Base-by-base conservation (phyloP, 2,888 invertebrate species). In the Conus canariensis region DNA sequence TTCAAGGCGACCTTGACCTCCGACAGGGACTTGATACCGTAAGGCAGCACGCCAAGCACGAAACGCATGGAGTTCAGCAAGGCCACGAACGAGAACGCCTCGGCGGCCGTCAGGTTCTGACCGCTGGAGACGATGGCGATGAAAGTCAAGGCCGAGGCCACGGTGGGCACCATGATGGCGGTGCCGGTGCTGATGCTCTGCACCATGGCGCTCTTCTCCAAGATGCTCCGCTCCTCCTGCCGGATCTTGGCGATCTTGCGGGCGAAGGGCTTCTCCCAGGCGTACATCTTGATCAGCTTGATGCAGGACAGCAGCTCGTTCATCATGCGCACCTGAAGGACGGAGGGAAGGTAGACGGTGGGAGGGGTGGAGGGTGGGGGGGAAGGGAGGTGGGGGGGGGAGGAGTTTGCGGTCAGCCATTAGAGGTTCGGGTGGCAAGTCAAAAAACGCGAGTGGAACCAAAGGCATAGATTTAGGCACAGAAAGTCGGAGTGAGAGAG, bases 261-360 rank as follows among this genome's bases (percentile, higher is more conserved):
- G 85, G 97, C 96, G 94, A 97, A 97, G 90, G 97, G 96, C 92
- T 97, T 96, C 94, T 97, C 97, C 97, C 97, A 97, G 0, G 97
- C 97, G 95, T 97, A 97, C 96, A 97, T 97, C 95, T 97, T 97
- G 90, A 97, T 97, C 58, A 97, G 95, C 94, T 97, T 97, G 83
- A 97, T 97, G 93, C 96, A 97, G 60, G 97, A 96, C 22, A 97
- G 95, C 22, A 97, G 96, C 94, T 97, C 97, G 88, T 97, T 97
- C 95, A 97, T 97, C 91, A 97, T 95, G 74, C 96, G 96, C 9
- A 97, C 96, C 96, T 96, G 92, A 59, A 87, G 90, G 82, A 16
- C 89, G 85, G 88, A 30, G 67, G 70, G 70, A 30, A 45, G 58
- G 30, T 30, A 10, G 74, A 5, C 4, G 74, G 5, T 22, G 22